Base-by-base conservation (phyloP, 1,140 invertebrate species). In the Lepidurus couesii region DNA sequence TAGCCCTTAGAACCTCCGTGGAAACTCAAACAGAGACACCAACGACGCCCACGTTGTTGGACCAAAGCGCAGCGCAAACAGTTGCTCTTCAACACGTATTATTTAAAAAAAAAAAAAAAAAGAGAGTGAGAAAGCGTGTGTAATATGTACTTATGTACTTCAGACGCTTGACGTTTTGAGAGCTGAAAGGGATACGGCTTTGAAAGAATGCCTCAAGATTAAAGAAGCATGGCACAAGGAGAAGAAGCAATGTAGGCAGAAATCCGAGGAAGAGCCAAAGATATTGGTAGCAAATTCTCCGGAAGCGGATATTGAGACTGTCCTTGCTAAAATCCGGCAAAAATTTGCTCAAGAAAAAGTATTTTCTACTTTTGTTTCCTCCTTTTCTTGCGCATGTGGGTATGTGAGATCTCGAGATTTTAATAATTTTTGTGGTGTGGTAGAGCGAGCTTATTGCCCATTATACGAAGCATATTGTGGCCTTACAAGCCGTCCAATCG, bases 11-110 rank as follows among this genome's bases (percentile, higher is more conserved):
- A 65, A 13, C n/a, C n/a, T 7, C 53, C 53, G 13, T 65, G 53
- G 53, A 65, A 65, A 21, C 53, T 65, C 53, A 65, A 65, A 65
- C 53, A 13, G 16, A 65, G 21, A 65, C 53, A 65, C 6, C 53
- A n/a, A 65, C 53, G 21, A 65, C 53, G 53, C 53, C 53, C 13
- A 65, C 53, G 16, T 65, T 65, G n/a, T 65, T 65, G 53, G 53
- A 65, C n/a, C 53, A 65, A 65, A 65, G 53, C n/a, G 16, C 8
- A n/a, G 53, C 53, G 53, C 53, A 65, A 65, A 65, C 53, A 65
- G 16, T 65, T 13, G 53, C 53, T 65, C 53, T 65, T 65, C 53
- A 65, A 16, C 53, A 65, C 21, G 53, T 65, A 65, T n/a, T n/a
- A 4, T 65, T 65, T 65, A 65, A 7, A 65, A 65, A 24, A 24